These are phyloP conservation scores for Leptopterna dolabrata DNA, from an alignment of 2,888 invertebrate genomes.

Conservation along the genomic window DNA sequence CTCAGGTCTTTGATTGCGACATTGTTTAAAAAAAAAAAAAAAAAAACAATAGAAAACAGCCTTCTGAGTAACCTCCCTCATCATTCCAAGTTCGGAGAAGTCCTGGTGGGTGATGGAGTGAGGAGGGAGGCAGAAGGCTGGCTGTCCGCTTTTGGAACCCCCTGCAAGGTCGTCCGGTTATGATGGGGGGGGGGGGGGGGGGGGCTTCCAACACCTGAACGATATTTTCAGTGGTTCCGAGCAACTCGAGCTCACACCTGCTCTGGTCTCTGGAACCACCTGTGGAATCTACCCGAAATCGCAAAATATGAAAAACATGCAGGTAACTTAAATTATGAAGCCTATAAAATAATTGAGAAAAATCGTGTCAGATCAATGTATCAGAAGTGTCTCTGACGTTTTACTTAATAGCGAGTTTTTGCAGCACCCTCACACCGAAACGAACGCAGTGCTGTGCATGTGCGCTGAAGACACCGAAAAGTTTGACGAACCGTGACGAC, in stretches of 20 bases:
- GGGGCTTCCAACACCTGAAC: not conserved
- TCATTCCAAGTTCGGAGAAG: not conserved
- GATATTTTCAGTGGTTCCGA: not conserved
- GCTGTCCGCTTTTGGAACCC: constrained; percentile 17
- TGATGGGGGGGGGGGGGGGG: constrained; percentile 19
- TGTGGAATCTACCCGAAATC: not conserved
- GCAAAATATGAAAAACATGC: no score
- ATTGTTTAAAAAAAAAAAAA: not conserved
- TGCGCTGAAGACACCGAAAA: no score
- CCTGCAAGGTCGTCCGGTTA: constrained; percentile 10
- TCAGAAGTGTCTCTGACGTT: no score
- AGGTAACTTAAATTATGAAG: no score
- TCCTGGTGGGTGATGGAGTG: not conserved
- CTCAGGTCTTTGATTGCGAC: not conserved
- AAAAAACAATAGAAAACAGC: not conserved
- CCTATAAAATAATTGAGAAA: no score
- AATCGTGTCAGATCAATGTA: no score
- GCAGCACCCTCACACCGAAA: no score
- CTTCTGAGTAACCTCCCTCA: not conserved
- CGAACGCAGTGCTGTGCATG: no score
- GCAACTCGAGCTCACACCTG: not conserved
- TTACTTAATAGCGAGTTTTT: no score
- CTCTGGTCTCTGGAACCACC: not conserved
- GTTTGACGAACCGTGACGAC: no score
- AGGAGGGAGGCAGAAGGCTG: not conserved